Percentiles rank a stretch among this genome's conserved stretches.
phyloP scores from a whole-genome alignment of 1,140 invertebrate genomes.

The Tenebrio molitor region DNA sequence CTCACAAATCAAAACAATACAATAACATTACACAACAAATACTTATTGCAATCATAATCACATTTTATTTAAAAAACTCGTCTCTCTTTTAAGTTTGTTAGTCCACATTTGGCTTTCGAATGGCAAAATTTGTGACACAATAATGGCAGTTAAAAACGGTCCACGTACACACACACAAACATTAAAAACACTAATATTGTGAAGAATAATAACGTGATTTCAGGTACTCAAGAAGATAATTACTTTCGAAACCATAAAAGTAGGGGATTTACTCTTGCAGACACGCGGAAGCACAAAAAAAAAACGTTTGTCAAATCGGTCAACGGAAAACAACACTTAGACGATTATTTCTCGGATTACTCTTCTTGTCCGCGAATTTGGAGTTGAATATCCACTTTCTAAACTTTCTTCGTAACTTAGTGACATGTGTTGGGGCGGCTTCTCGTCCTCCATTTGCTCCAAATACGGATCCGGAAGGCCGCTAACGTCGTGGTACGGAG shows the following conservation, averaged over 20 bases:
- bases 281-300: slow-evolving; percentile 15
- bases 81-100: slow-evolving; percentile 43
- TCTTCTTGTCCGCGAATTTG: slow-evolving; percentile 88
- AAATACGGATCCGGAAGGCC: slow-evolving; percentile 90
- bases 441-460: slow-evolving; percentile 81
- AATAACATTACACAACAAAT: slow-evolving; percentile 61
- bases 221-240: slow-evolving; percentile 53
- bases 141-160: slow-evolving; percentile 51
- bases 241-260: slow-evolving; percentile 30
- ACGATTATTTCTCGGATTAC: slow-evolving; percentile 96
- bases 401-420: slow-evolving; percentile 92
- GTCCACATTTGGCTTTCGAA: slow-evolving; percentile 43
- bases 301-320: not conserved
- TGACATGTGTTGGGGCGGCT: slow-evolving; percentile 86
- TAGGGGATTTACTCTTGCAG: slow-evolving; percentile 2
- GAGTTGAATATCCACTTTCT: slow-evolving; percentile 93
- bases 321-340: slow-evolving; percentile 69
- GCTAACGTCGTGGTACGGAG: slow-evolving; percentile 92
- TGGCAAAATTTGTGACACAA: slow-evolving; percentile 41
- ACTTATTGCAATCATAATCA: slow-evolving; percentile 63
- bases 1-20: slow-evolving; percentile 50
- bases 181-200: slow-evolving; percentile 41
- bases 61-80: slow-evolving; percentile 57
- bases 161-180: slow-evolving; percentile 47
- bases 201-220: slow-evolving; percentile 41